Percentiles rank a stretch among this genome's conserved stretches.
Evolutionary conservation across 2,113 vertebrate genomes (phyloP).

Genomic region (Scomber japonicus): DNA sequence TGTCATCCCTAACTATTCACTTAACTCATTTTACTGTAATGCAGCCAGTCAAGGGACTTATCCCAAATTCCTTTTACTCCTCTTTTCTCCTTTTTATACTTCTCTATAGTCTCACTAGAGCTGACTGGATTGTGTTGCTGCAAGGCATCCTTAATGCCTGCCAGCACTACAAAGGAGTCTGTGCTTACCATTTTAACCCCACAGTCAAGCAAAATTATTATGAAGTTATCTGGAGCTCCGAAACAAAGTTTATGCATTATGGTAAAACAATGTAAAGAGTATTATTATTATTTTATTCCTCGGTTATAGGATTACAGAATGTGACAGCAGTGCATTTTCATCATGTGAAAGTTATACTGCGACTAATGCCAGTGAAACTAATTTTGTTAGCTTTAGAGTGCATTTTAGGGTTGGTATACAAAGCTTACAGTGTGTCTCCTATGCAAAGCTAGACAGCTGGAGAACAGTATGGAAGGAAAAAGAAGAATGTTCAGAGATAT

Average conservation of each 20-base stretch:
- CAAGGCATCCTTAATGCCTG: slow-evolving; percentile 1
- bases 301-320: neutral
- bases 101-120: neutral
- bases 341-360: slow-evolving; percentile 8
- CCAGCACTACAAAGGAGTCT: slow-evolving; percentile 44
- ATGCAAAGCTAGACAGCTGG: slow-evolving; percentile 13
- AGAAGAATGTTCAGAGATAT: too few relatives aligned
- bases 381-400: neutral
- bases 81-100: neutral
- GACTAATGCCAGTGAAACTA: slow-evolving; percentile 9
- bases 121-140: slow-evolving; percentile 45
- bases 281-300: neutral
- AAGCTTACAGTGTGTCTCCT: neutral
- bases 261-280: neutral
- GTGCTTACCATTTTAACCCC: neutral
- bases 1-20: slow-evolving; percentile 44
- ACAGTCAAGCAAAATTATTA: neutral
- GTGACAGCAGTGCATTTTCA: slow-evolving; percentile 21
- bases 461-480: neutral
- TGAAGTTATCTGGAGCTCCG: neutral
- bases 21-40: slow-evolving; percentile 28
- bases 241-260: slow-evolving; percentile 4
- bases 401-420: neutral
- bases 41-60: slow-evolving; percentile 19
- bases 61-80: neutral